Base-by-base conservation (phyloP, 2,888 invertebrate genomes). In the Ditula angustiorana region DNA sequence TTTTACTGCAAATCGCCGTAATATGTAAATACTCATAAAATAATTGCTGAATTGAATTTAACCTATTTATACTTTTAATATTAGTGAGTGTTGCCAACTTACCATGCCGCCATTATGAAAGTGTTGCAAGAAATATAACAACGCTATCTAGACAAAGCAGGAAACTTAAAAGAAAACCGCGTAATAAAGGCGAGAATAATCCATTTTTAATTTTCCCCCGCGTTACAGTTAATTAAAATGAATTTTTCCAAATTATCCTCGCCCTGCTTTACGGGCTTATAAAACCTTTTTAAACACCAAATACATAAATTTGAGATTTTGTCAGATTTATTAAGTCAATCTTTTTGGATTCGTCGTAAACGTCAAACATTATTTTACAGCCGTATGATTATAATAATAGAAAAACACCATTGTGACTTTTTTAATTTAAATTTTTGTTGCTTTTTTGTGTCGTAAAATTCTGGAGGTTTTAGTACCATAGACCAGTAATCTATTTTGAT, bases 271-370 rank as follows among this genome's bases (percentile, higher is more conserved):
- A 88, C 74, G 77, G 80, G 81, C 70, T 84, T 85, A 76, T 83
- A 79, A 84, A 83, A 76, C 67, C 61, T 74, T 67, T 66, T 65
- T 79, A 80, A 76, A 78, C 80, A 81, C 78, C 75, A 78, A 81
- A 79, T 75, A 79, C 84, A 85, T 91, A 90, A 90, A 90, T 90
- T 87, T 81, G 69, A 81, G 82, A 81, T 86, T 86, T 84, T 87
- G 89, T 90, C 88, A 88, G 89, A 89, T 90, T 89, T 89, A 87
- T 88, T 86, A 86, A 87, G 87, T 88, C 87, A 82, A 82, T 82
- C 86, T 83, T 86, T 88, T 88, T 89, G 87, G 85, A 91, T 88
- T 89, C 85, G 87, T 89, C 90, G 87, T 91, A 89, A 91, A 90
- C 46, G 89, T 90, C 89, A 79, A 76, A 87, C 86, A 80, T 81